Base-by-base conservation (phyloP, 2,797 vertebrate species). In the Artibeus jamaicensis region DNA sequence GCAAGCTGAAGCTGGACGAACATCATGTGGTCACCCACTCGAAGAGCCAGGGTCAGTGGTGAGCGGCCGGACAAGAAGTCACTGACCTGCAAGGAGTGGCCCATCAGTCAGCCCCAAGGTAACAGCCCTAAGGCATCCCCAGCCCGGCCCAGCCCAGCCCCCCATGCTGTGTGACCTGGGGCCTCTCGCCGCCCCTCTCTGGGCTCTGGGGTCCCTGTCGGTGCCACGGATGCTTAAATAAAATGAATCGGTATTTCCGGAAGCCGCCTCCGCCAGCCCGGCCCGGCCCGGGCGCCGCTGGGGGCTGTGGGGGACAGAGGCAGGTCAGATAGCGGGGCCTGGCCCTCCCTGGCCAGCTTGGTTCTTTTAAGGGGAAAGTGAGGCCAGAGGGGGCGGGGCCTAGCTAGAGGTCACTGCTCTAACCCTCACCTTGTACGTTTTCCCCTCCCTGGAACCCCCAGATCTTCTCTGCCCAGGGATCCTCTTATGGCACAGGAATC, bases 51-150 rank as follows among this genome's bases (percentile, higher is more conserved):
- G 59, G 99, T 99, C 97, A 99, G 98, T 0, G 99, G 99, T 0
- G 99, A 99, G 81, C 99, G 99, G 32, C 99, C 99, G 0, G 99
- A 99, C 97, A 99, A 98, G 98, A 99, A 99, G 98, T 99, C 99
- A 73, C 99, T 99, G 98, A 99, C 99, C 99, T 99, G 98, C 7
- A 68, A 71, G 93, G 84, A 94, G 24, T 4, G 3, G 26, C 57
- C 53, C 2, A 5, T 97, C 82, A 97, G 93, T 97, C 82, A 97
- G 93, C 92, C 19, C 22, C 68, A 29, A 79, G 42, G 81, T 78
- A 44, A 53, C 34, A 3, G 34, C 90, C 76, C 68, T 55, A 50
- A 50, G 12, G 84, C n/a, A 76, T 86, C 91, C 97, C 96, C 84
- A 62, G 84, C 93, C 96, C 93, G 10, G 94, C 98, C 98, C 98